Conservation (phyloP, 1,140 invertebrate species). For the Pseudoatta argentina region DNA sequence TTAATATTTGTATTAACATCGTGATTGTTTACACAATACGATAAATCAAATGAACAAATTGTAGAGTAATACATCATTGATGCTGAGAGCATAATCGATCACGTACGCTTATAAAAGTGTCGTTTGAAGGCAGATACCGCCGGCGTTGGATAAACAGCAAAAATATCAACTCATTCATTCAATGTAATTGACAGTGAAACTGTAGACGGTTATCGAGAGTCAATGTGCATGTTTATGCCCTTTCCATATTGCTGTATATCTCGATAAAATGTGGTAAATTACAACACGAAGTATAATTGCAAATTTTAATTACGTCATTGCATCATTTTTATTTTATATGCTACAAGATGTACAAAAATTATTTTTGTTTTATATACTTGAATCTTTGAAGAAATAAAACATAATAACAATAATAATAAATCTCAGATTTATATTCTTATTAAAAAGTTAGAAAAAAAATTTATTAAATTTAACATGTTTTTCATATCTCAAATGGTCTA, state of each 20-base stretch:
- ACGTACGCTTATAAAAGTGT: slow-evolving; percentile 42
- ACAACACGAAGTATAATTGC: neutral
- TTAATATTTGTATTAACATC: slow-evolving; percentile 35
- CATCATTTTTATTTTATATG: neutral
- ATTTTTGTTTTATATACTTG: neutral
- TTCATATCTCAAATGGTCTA: too few relatives aligned
- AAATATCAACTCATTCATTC: slow-evolving; percentile 62
- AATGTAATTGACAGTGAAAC: slow-evolving; percentile 64
- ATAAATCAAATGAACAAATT: slow-evolving; percentile 50
- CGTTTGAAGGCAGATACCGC: slow-evolving; percentile 31
- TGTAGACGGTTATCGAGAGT: slow-evolving; percentile 14
- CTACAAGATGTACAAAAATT: neutral
- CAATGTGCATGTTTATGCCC: neutral
- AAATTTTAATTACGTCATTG: neutral
- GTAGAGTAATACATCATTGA: slow-evolving; percentile 32
- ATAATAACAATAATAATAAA: neutral
- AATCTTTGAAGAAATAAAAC: neutral
- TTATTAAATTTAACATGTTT: too few relatives aligned
- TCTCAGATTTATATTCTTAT: too few relatives aligned
- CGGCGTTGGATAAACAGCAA: slow-evolving; percentile 20
- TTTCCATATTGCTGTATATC: neutral
- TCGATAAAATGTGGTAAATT: neutral
- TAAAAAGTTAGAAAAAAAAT: too few relatives aligned
- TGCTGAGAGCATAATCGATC: slow-evolving; percentile 32
- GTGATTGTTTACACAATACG: slow-evolving; percentile 34